phyloP scores from a whole-genome alignment of 2,113 vertebrate species.

The Mormoops blainvillei region DNA sequence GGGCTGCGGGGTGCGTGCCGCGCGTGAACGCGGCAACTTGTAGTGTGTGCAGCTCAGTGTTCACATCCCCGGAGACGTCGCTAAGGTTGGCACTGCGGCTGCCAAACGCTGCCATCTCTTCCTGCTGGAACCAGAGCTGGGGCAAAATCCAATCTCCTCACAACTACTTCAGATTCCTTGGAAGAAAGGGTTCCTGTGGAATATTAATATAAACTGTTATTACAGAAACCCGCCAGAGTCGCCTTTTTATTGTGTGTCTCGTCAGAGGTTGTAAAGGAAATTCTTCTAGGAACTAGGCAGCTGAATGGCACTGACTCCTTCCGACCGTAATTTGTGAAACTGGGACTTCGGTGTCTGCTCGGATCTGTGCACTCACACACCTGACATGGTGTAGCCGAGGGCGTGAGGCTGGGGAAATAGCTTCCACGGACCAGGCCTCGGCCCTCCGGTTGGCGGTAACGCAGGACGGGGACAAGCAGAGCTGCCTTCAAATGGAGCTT shows the following conservation, averaged over 20 bases:
- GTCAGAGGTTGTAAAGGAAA: constrained; percentile 53
- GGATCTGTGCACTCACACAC: not conserved
- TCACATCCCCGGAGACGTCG: not conserved
- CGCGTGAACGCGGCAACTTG: not conserved
- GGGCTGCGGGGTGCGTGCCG: not conserved
- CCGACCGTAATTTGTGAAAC: not conserved
- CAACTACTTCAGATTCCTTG: constrained; percentile 42
- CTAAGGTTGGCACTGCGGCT: not conserved
- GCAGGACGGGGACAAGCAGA: fast-evolving
- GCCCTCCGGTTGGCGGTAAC: fast-evolving
- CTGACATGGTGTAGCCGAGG: not conserved
- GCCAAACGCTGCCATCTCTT: constrained; percentile 45
- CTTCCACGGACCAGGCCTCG: not conserved
- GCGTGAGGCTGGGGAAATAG: not conserved
- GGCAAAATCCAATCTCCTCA: constrained; percentile 29
- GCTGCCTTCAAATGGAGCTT: fast-evolving
- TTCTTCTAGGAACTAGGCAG: constrained; percentile 45
- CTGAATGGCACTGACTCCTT: not conserved
- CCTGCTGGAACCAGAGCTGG: constrained; percentile 33
- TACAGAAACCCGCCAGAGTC: constrained; percentile 35
- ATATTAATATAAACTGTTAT: constrained; percentile 68
- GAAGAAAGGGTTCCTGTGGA: constrained; percentile 55
- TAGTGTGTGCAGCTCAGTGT: not conserved
- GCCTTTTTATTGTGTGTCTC: constrained; percentile 51
- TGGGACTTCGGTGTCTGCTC: not conserved